Evolutionary conservation across 1,140 invertebrate species (phyloP), one percentile per base, ranked within the genome.

Genomic region (Drosophila nigrodunni): DNA sequence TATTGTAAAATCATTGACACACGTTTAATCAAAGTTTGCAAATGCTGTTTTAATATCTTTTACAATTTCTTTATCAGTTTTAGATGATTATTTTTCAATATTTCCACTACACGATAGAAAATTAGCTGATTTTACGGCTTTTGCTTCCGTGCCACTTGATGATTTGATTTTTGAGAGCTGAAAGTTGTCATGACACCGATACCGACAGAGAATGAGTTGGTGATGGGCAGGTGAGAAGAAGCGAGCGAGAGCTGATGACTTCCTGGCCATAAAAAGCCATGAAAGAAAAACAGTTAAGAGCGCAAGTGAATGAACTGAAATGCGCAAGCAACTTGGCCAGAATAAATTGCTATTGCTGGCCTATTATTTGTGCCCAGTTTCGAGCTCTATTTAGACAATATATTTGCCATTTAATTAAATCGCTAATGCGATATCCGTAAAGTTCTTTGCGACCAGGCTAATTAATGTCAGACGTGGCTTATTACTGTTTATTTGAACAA

Each of bases 31-130:
- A 46, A 21, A 37, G 50, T 35, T 54, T 25, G 46, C 46, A 44
- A 44, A 34, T 18, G 49, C 44, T 13, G 52, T 43, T 35, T 43
- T 37, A 49, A 64, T 64, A 64, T 52, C 30, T 46, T 52, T 44
- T 60, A 50, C 25, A 59, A 54, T 49, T 72, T 30, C n/a, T 70
- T 69, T 79, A 86, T 65, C 79, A 86, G 88, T 86, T 82, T 78
- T 65, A 87, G 71, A 82, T 86, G 71, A 86, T 82, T 82, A 68
- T 52, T 55, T 87, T 77, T 82, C 82, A 73, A 86, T 86, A 86
- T 73, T 86, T 88, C 77, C 76, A 47, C 62, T 55, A 67, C 82
- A 80, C 85, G 76, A 80, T 74, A 9, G 43, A 70, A 70, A 86
- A 82, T 87, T 87, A 73, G 72, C 54, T 50, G 18, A 30, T 52